These are phyloP conservation scores for Baryphthengus martii DNA, from an alignment of 2,113 vertebrate species.

Conservation along the genomic window DNA sequence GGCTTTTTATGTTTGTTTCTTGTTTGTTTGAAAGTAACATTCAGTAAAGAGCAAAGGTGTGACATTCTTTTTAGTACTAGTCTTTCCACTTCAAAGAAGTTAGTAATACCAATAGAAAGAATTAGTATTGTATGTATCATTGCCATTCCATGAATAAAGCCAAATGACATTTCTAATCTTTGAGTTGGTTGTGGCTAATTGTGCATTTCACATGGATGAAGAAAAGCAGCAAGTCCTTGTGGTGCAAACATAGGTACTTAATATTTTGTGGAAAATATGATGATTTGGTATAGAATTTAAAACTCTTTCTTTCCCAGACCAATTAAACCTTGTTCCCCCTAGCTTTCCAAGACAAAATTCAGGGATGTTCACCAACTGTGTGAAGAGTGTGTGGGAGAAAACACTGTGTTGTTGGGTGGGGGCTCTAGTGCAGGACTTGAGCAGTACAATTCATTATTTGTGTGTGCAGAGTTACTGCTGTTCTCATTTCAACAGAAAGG, in stretches of 20 bases:
- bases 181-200: neutral
- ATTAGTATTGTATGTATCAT: neutral
- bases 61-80: neutral
- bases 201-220: neutral
- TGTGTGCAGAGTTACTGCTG: neutral
- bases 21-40: neutral
- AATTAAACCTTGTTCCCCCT: neutral
- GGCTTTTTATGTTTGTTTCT: neutral
- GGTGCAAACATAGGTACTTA: neutral
- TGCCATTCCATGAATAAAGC: neutral
- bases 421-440: neutral
- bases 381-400: neutral
- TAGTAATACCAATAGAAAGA: neutral
- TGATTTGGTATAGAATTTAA: neutral
- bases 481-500: neutral
- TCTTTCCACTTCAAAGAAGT: neutral
- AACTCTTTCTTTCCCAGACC: neutral
- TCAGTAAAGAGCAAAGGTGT: neutral
- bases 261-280: neutral
- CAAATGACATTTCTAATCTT: neutral
- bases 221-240: neutral
- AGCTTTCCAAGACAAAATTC: neutral
- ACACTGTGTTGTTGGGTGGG: neutral
- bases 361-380: neutral
- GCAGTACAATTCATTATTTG: neutral